Base-by-base conservation (phyloP, 2,888 invertebrate genomes). In the Ormyrus pomaceus region DNA sequence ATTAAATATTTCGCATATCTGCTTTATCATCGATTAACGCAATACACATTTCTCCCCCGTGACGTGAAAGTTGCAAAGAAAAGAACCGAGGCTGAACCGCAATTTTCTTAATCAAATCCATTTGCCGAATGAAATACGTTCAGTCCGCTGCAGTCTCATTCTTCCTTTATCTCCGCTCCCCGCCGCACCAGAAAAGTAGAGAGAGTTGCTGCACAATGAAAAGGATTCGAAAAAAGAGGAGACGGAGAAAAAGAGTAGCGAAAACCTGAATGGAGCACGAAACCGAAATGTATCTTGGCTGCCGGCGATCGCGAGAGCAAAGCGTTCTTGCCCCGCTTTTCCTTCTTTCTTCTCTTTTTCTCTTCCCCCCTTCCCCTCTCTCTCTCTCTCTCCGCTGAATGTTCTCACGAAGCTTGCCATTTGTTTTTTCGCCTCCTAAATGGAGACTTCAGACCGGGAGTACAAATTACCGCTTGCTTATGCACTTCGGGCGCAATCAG, bases 401-500 rank as follows among this genome's bases (percentile, higher is more conserved):
- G 50, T 50, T 64, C 64, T 64, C 64, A 64, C 64, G 64, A 50
- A 48, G 48, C 64, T 13, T n/a, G 48, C 55, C 71, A 45, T 46
- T 72, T 72, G 55, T 73, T 70, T 51, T 9, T 68, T 48, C 5
- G 58, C n/a, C 13, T 11, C 13, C 64, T 55, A 73, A 73, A 73
- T 73, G 73, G 73, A 73, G 73, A 73, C 73, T 64, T 73, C 53
- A 64, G 53, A 55, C 51, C 55, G 11, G 11, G 19, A 45, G 62
- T 73, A 64, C 64, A 73, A 80, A 80, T 76, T 65, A 53, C 77
- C 59, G n/a, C 62, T 65, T 50, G 80, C 55, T 48, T 46, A 71
- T 68, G 65, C 71, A 64, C 66, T 78, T 75, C 65, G 13, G 62
- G 62, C 10, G 62, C 68, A 55, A 69, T 73, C 55, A 45, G 55